Conservation (phyloP, 2,888 invertebrate species). For the Stenodera caucasica region DNA sequence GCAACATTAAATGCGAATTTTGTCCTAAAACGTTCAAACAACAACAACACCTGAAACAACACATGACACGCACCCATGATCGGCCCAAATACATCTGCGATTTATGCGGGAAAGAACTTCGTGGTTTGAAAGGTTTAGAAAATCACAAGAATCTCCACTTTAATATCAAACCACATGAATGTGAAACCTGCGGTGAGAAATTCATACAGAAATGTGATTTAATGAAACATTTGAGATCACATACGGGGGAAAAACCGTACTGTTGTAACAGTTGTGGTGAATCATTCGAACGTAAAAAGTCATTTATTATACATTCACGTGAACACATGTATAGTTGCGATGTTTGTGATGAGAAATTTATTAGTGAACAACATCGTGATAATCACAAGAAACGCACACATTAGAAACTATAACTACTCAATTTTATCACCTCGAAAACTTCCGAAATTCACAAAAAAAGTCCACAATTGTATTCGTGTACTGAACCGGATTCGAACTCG, state of each 20-base stretch:
- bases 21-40: neutral
- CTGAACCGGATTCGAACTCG: no score
- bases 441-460: no score
- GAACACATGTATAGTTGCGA: constrained; percentile 63
- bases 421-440: neutral
- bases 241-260: constrained; percentile 65
- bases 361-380: constrained; percentile 1
- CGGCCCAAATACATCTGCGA: constrained; percentile 32
- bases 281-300: constrained; percentile 53
- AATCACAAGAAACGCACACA: neutral
- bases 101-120: constrained; percentile 43
- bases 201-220: constrained; percentile 52
- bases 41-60: neutral
- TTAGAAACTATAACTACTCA: neutral
- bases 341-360: constrained; percentile 61
- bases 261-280: constrained; percentile 62
- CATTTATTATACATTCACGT: constrained; percentile 36
- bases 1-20: constrained; percentile 8
- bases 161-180: constrained; percentile 40
- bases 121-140: constrained; percentile 42
- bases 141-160: constrained; percentile 44
- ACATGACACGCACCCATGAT: neutral
- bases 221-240: constrained; percentile 50
- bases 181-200: constrained; percentile 58
- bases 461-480: no score